Evolutionary conservation across 2,797 vertebrate genomes (phyloP), one percentile per base, ranked within the genome.

Genomic region (Florisuga fusca): DNA sequence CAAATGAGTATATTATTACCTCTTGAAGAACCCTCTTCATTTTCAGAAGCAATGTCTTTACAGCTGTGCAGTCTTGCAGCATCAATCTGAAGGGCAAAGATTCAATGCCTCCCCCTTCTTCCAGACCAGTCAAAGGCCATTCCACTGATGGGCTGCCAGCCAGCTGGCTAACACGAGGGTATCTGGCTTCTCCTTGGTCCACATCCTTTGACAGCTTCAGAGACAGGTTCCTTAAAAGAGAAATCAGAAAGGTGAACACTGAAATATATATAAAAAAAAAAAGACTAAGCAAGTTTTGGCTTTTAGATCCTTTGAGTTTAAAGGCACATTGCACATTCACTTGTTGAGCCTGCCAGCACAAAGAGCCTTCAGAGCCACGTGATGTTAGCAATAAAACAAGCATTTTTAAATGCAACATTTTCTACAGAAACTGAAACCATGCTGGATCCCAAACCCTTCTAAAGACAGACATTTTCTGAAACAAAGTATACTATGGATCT

Each of bases 11-110:
- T 79, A 73, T 41, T 50, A 91, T 97, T 98, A 99, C 99, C 99
- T 99, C 99, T 97, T 99, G 99, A 75, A 99, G 98, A 86, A 99
- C 98, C 94, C 99, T 98, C 94, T 99, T 99, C 97, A 99, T 98
- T 96, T 99, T 98, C 89, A 99, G 97, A 75, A 99, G 98, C 81
- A 99, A 95, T 0, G 99, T 99, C 98, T 99, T 99, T 25, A 99
- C 99, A 61, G 99, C 98, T 9, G 99, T 99, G 92, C 99, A 99
- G 96, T 99, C 99, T 93, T 99, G 99, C 93, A 99, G 98, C 99
- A 99, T 99, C 97, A 99, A 34, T 95, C 99, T 98, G 93, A 99
- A 98, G 3, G 99, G 99, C 94, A 99, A 96, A 38, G 98, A 98
- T 95, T 99, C 99, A 68, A 99, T 95, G 50, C 99, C 98, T 63